These are phyloP conservation scores for Platycercus adscitus DNA, from an alignment of 2,113 vertebrate species.

Conservation along the genomic window DNA sequence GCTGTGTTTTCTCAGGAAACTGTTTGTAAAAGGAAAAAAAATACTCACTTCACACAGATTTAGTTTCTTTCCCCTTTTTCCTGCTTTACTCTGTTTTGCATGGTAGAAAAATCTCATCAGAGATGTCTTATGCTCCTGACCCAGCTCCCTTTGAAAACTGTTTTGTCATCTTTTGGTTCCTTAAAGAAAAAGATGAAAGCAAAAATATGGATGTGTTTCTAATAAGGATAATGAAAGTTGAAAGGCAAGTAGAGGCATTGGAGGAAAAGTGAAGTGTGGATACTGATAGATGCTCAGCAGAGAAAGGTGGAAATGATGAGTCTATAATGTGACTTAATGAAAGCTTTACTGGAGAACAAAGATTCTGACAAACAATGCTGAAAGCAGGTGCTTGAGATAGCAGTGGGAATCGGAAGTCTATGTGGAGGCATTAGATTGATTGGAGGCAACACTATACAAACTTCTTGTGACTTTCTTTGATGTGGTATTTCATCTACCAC, in stretches of 20 bases:
- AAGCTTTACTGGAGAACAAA: slow-evolving; percentile 21
- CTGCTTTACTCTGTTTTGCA: slow-evolving; percentile 60
- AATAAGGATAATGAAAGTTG: slow-evolving; percentile 72
- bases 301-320: slow-evolving; percentile 51
- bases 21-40: slow-evolving; percentile 32
- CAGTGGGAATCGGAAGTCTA: neutral
- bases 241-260: slow-evolving; percentile 55
- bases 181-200: slow-evolving; percentile 75
- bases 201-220: slow-evolving; percentile 64
- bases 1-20: slow-evolving; percentile 30
- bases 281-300: slow-evolving; percentile 33
- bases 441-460: neutral
- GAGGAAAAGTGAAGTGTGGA: neutral
- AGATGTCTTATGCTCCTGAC: slow-evolving; percentile 66
- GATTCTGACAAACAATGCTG: slow-evolving; percentile 23
- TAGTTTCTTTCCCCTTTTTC: slow-evolving; percentile 64
- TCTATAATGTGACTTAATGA: slow-evolving; percentile 52
- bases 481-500: neutral
- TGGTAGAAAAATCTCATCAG: slow-evolving; percentile 62
- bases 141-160: slow-evolving; percentile 71
- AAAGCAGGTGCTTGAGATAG: slow-evolving; percentile 25
- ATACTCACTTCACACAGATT: slow-evolving; percentile 62
- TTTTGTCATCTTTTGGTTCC: slow-evolving; percentile 71
- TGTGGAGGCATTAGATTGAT: neutral
- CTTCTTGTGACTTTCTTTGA: neutral